phyloP scores from a whole-genome alignment of 2,797 vertebrate genomes.

The Melanotaenia parkinsoni region DNA sequence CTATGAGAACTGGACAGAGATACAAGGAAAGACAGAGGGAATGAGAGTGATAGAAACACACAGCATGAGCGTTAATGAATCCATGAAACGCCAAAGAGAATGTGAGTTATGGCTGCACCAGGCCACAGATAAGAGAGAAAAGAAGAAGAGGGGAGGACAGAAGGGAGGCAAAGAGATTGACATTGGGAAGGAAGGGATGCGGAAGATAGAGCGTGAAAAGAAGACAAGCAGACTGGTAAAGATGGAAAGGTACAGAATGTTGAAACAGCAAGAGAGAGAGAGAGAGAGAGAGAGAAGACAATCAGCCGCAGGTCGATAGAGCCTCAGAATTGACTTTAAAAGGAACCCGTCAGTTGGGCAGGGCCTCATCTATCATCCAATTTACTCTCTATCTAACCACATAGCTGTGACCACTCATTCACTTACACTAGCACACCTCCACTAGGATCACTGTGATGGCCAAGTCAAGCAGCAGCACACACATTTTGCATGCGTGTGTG shows the following conservation, averaged over 20 bases:
- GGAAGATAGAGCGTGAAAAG: slow-evolving; percentile 37
- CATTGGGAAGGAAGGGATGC: slow-evolving; percentile 29
- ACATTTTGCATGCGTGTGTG: slow-evolving; percentile 3
- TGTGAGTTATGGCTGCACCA: slow-evolving; percentile 31
- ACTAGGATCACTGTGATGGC: slow-evolving; percentile 51
- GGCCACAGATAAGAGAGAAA: slow-evolving; percentile 44
- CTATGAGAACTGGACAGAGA: slow-evolving; percentile 21
- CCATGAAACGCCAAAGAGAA: slow-evolving; percentile 36
- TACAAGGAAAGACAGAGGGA: slow-evolving; percentile 8
- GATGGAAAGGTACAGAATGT: slow-evolving; percentile 63
- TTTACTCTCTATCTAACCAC: slow-evolving; percentile 72
- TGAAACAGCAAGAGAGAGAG: slow-evolving; percentile 47
- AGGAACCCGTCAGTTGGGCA: slow-evolving; percentile 64
- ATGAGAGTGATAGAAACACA: slow-evolving; percentile 28
- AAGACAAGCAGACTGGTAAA: slow-evolving; percentile 43
- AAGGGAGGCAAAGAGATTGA: slow-evolving; percentile 30
- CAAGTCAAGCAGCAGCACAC: slow-evolving; percentile 36
- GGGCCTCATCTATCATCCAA: slow-evolving; percentile 76
- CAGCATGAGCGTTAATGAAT: slow-evolving; percentile 38
- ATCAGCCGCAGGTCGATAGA: slow-evolving; percentile 61
- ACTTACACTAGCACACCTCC: slow-evolving; percentile 63
- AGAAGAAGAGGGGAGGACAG: slow-evolving; percentile 18
- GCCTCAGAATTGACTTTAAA: slow-evolving; percentile 71
- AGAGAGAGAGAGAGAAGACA: slow-evolving; percentile 49
- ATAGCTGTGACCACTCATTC: slow-evolving; percentile 72